Conservation (phyloP, 2,888 invertebrate species). For the Mythimna vitellina region DNA sequence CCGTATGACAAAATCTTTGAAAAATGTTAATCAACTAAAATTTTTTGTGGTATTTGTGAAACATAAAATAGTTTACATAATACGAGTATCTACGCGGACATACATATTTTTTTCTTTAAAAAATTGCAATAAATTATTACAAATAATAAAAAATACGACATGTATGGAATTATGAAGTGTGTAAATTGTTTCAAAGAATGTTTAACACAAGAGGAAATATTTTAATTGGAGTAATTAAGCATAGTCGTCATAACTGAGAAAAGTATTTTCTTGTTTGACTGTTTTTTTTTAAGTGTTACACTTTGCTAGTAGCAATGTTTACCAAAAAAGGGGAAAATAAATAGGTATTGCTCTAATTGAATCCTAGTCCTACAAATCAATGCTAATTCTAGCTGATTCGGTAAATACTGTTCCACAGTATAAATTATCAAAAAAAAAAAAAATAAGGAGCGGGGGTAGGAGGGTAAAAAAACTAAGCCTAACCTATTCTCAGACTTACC, state of each 20-base stretch:
- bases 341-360: neutral
- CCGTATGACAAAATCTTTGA: neutral
- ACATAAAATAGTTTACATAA: constrained; percentile 26
- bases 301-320: constrained; percentile 12
- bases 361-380: too few relatives aligned
- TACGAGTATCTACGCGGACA: constrained; percentile 7
- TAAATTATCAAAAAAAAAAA: too few relatives aligned
- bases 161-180: constrained; percentile 40
- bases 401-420: too few relatives aligned
- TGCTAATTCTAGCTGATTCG: too few relatives aligned
- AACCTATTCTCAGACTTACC: too few relatives aligned
- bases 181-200: constrained; percentile 52
- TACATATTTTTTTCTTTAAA: neutral
- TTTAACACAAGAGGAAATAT: constrained; percentile 48
- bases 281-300: constrained; percentile 21
- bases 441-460: too few relatives aligned
- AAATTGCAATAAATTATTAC: constrained; percentile 45
- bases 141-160: constrained; percentile 42
- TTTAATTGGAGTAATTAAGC: constrained; percentile 57
- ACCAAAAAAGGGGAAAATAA: neutral
- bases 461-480: too few relatives aligned
- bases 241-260: constrained; percentile 45
- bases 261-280: constrained; percentile 31
- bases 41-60: neutral
- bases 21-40: neutral